Percentiles rank a stretch among this genome's conserved stretches.
phyloP scores from a whole-genome alignment of 2,113 vertebrate species.

The Chauna torquata region DNA sequence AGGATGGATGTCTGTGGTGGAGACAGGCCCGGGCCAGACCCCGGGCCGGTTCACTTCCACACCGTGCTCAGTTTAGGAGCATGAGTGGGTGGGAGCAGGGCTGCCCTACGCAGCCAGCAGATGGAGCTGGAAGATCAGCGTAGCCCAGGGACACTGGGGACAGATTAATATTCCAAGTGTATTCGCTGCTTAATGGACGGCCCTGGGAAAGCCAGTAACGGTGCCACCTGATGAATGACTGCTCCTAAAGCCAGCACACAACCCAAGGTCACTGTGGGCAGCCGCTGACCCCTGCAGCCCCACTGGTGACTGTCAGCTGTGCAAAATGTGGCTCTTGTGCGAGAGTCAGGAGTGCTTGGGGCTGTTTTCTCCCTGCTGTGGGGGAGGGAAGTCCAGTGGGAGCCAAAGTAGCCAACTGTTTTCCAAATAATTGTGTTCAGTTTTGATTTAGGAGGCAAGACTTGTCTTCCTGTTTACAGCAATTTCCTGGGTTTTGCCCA shows the following conservation, averaged over 20 bases:
- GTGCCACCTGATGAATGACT: neutral
- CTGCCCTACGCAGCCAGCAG: neutral
- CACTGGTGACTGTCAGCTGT: neutral
- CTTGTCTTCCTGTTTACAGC: conserved; percentile 70
- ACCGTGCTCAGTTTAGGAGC: rapidly evolving
- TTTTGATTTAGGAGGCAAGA: conserved; percentile 60
- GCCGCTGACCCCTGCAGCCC: neutral
- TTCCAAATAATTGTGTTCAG: conserved; percentile 35
- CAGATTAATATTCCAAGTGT: neutral
- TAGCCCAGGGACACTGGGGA: neutral
- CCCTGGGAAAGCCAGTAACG: neutral
- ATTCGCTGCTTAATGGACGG: neutral
- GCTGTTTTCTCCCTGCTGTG: neutral
- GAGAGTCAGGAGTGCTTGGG: neutral
- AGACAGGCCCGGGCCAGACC: neutral
- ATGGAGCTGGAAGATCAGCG: neutral
- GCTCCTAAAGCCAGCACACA: rapidly evolving
- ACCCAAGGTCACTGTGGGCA: neutral
- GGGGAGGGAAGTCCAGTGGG: conserved; percentile 11
- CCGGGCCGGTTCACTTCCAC: neutral
- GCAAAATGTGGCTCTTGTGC: neutral
- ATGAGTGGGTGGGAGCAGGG: neutral
- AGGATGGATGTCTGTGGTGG: neutral
- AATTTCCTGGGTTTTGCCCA: conserved; percentile 63
- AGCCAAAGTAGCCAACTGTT: conserved; percentile 43